A percentile compares a stretch with the other conserved stretches of the same genome.
Evolutionary conservation across 2,113 vertebrate species (phyloP).

Genomic region (Myiozetetes cayanensis): DNA sequence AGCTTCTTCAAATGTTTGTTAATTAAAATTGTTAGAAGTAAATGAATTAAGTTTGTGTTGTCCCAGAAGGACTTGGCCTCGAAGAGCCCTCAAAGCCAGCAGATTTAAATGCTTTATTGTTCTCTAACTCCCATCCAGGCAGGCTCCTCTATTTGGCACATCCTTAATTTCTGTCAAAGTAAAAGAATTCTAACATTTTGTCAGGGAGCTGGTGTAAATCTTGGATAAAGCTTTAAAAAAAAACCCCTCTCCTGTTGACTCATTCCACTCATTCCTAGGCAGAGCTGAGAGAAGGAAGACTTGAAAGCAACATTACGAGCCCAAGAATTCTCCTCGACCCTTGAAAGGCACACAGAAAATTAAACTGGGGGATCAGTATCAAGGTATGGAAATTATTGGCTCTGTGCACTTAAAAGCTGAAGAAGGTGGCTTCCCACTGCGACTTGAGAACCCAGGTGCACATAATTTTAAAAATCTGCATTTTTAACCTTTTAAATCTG

Average conservation of each 20-base stretch:
- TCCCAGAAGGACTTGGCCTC: neutral
- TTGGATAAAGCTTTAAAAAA: conserved; percentile 50
- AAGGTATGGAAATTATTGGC: conserved; percentile 30
- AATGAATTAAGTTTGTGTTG: neutral
- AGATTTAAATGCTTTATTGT: conserved; percentile 16
- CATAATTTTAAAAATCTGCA: conserved; percentile 35
- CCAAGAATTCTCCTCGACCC: neutral
- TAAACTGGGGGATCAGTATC: conserved; percentile 5
- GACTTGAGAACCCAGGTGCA: conserved; percentile 43
- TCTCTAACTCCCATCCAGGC: neutral
- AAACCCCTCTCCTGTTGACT: conserved; percentile 34
- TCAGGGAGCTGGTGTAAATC: conserved; percentile 27
- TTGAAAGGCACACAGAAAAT: conserved; percentile 43
- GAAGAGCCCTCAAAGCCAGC: neutral
- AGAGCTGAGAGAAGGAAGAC: conserved; percentile 36
- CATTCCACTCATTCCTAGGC: conserved; percentile 57
- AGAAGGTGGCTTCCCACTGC: conserved; percentile 56
- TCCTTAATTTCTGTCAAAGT: conserved; percentile 44
- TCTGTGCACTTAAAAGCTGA: conserved; percentile 39
- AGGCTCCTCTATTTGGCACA: conserved; percentile 43
- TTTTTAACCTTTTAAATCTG: conserved; percentile 57
- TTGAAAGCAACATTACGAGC: conserved; percentile 44
- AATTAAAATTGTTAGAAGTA: conserved; percentile 1
- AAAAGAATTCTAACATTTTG: conserved; percentile 34
- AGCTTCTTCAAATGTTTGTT: neutral